Percentiles rank a stretch among this genome's conserved stretches.
These are phyloP conservation scores for Synergus laeviventris DNA, from an alignment of 2,888 invertebrate genomes.

Conservation along the genomic window DNA sequence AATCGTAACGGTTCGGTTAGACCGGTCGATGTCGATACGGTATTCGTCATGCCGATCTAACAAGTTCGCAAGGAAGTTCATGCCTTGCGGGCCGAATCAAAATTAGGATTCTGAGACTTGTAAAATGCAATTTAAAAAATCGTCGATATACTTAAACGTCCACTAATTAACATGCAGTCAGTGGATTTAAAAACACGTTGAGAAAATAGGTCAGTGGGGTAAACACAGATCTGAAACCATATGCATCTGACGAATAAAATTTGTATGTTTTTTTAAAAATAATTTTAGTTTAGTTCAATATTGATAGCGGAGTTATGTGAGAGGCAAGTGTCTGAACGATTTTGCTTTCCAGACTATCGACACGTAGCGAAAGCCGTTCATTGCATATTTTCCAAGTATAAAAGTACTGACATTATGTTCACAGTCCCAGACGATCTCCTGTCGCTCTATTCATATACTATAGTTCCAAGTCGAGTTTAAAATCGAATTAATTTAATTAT, in stretches of 20 bases:
- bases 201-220: not conserved
- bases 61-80: slow-evolving; percentile 21
- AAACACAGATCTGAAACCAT: not conserved
- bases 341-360: slow-evolving; percentile 14
- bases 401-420: slow-evolving; percentile 23
- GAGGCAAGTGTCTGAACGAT: slow-evolving; percentile 18
- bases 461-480: not conserved
- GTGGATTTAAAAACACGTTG: not conserved
- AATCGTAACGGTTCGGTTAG: slow-evolving; percentile 36
- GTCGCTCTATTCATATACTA: not conserved
- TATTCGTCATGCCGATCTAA: slow-evolving; percentile 32
- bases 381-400: slow-evolving; percentile 33
- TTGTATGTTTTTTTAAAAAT: not conserved
- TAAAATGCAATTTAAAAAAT: not conserved
- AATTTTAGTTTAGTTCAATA: not conserved
- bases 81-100: not conserved
- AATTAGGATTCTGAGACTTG: not conserved
- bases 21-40: slow-evolving; percentile 33
- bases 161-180: not conserved
- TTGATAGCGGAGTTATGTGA: slow-evolving; percentile 1
- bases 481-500: not conserved
- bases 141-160: not conserved
- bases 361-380: slow-evolving; percentile 24
- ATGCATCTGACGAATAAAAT: not conserved
- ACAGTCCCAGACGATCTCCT: slow-evolving; percentile 5